Evolutionary conservation across 2,113 vertebrate species (phyloP), one percentile per base, ranked within the genome.

Genomic region (Tachycineta bicolor): DNA sequence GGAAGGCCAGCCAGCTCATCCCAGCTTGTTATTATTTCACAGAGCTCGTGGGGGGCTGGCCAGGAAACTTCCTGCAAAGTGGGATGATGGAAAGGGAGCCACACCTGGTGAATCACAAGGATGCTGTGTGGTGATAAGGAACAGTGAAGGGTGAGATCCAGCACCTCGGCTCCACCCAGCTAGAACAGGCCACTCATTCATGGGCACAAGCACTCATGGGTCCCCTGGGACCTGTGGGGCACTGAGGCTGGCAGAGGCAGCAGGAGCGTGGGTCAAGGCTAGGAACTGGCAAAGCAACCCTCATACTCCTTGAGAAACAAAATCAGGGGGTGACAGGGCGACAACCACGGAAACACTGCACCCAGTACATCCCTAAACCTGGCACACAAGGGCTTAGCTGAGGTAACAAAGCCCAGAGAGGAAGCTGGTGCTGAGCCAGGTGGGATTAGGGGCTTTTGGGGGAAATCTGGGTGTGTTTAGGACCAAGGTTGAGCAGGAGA

Each of bases 71-170:
- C 84, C 95, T 95, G 91, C 78, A 64, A 96, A 95, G 87, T 96
- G 93, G 94, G 89, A 82, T 94, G 95, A 96, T 10, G 91, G 96
- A 97, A 97, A 96, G 50, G 29, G 59, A 94, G 77, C 96, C 96
- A 97, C 96, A 96, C 96, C 96, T 97, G 93, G 84, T 97, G 96
- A 97, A 96, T 97, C 96, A 97, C 87, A 95, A 94, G 93, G 95
- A 92, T 95, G 94, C 96, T 83, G 68, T 44, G 59, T 21, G 63
- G 59, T 0, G 93, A 96, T 94, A 94, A 95, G 94, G 78, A 87
- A 83, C 81, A 87, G 89, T 1, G 0, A 71, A 44, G 80, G 89
- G 89, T 96, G 95, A 91, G 74, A 95, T 94, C 78, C 78, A 7
- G 77, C 80, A 91, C 89, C 84, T 93, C 3, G 0, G 71, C 90